These are phyloP conservation scores for Sterrhoptilus dennistouni DNA, from an alignment of 2,113 vertebrate species.

Conservation along the genomic window DNA sequence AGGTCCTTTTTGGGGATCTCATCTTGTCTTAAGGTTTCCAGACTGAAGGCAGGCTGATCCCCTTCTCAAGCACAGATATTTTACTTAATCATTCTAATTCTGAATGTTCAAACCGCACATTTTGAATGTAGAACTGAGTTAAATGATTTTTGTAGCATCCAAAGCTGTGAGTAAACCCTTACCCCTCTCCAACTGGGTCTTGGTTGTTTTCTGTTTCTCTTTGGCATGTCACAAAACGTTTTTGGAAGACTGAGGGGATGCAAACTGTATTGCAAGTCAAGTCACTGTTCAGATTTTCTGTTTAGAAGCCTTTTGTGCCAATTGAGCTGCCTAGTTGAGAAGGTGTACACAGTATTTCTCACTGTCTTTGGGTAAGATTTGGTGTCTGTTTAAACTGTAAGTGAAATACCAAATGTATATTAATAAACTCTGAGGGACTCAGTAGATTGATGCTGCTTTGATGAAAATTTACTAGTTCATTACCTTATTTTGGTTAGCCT, in stretches of 20 bases:
- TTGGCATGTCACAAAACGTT: background rate
- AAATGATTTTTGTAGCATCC: background rate
- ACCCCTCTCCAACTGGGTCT: rapidly evolving
- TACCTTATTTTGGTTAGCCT: background rate
- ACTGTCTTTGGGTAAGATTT: background rate
- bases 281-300: background rate
- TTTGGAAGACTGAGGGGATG: background rate
- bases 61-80: background rate
- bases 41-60: background rate
- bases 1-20: background rate
- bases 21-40: background rate
- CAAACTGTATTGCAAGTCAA: background rate
- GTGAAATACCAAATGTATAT: background rate
- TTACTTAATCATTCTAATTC: background rate
- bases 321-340: background rate
- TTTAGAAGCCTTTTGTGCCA: background rate
- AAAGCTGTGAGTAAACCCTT: background rate
- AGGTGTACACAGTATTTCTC: background rate
- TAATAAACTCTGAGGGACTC: background rate
- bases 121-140: background rate
- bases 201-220: background rate
- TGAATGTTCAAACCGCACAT: rapidly evolving
- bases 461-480: background rate
- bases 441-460: background rate
- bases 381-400: background rate